These are phyloP conservation scores for Oikopleura vanhoeffeni DNA, from an alignment of 23 tunicate genomes.

Conservation along the genomic window DNA sequence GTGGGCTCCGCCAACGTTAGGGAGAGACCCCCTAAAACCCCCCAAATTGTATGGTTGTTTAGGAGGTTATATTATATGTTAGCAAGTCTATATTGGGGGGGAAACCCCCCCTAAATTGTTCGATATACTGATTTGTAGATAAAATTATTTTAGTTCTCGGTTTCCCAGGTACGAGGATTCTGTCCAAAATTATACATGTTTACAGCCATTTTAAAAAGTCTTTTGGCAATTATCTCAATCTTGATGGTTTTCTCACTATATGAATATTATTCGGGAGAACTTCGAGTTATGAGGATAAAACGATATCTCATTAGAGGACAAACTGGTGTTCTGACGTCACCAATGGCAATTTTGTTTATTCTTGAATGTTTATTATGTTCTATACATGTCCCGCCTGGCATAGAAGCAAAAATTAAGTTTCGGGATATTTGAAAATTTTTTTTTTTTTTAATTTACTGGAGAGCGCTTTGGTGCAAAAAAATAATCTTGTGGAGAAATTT, in stretches of 20 bases:
- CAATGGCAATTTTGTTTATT: constrained; percentile 4
- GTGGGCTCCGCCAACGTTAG: too few relatives aligned
- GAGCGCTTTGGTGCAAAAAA: too few relatives aligned
- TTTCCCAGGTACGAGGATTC: not conserved
- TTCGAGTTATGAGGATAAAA: not conserved
- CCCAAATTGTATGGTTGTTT: too few relatives aligned
- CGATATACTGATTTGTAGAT: too few relatives aligned
- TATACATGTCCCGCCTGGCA: not conserved
- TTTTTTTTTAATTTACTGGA: too few relatives aligned
- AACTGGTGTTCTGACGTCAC: constrained; percentile 4
- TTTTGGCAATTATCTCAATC: not conserved
- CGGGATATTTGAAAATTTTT: too few relatives aligned
- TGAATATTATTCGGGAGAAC: not conserved
- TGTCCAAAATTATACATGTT: not conserved
- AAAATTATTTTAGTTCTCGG: not conserved
- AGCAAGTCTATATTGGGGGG: too few relatives aligned
- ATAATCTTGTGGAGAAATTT: too few relatives aligned
- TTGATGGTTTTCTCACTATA: not conserved
- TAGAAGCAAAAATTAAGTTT: not conserved
- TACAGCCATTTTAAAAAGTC: not conserved
- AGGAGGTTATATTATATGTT: too few relatives aligned
- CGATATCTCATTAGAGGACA: not conserved
- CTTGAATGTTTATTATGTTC: not conserved
- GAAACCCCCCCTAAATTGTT: too few relatives aligned
- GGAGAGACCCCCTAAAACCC: too few relatives aligned